These are phyloP conservation scores for Synergus itoensis DNA, from an alignment of 2,888 invertebrate genomes.

Conservation along the genomic window DNA sequence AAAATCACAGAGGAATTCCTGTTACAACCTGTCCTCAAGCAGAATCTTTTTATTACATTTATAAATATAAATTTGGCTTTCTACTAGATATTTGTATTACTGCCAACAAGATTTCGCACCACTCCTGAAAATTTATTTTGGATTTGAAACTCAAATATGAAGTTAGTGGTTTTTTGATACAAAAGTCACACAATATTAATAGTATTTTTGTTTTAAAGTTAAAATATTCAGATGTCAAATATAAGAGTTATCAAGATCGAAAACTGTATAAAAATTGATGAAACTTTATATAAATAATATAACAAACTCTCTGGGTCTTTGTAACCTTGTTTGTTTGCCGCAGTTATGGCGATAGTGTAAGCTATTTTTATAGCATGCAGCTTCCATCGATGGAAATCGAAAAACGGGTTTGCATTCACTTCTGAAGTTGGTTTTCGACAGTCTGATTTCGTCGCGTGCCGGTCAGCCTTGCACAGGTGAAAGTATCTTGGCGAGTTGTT, in stretches of 20 bases:
- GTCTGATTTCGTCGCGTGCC: conserved; percentile 33
- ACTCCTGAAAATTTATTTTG: neutral
- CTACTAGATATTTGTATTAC: neutral
- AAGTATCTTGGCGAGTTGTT: conserved; percentile 28
- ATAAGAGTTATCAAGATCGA: too few relatives aligned
- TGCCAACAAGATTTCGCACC: neutral
- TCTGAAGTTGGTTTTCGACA: conserved; percentile 12
- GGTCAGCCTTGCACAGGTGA: conserved; percentile 42
- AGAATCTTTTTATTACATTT: conserved; percentile 4
- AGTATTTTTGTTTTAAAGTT: neutral
- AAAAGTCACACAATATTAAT: neutral
- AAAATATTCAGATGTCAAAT: too few relatives aligned
- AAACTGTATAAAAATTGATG: neutral
- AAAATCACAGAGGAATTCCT: neutral
- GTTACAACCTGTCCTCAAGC: neutral
- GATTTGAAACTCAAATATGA: neutral
- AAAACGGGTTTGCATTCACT: conserved; percentile 25
- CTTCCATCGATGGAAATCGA: conserved; percentile 1
- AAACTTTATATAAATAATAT: neutral
- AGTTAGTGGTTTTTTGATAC: neutral
- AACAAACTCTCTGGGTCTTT: neutral
- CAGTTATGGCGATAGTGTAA: neutral
- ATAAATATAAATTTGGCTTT: neutral
- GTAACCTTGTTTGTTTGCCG: neutral
- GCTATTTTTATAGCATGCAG: neutral